These are phyloP conservation scores for Cabera pusaria DNA, from an alignment of 2,888 invertebrate genomes.

Conservation along the genomic window DNA sequence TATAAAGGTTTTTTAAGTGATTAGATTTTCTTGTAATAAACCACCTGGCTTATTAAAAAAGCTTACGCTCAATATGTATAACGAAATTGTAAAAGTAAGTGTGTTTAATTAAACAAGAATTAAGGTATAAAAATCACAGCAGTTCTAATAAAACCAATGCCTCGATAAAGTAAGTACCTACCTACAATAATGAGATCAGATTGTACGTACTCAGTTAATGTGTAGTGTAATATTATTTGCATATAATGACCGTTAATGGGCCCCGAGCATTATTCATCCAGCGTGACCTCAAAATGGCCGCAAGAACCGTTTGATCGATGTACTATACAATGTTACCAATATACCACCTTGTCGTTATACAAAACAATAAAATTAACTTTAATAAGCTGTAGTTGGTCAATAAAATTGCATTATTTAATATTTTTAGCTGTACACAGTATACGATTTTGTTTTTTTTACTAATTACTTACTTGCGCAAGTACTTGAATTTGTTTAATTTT, in stretches of 20 bases:
- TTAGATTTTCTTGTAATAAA: too few relatives aligned
- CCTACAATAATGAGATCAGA: constrained; percentile 1
- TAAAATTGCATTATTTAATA: not conserved
- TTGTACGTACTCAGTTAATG: constrained; percentile 28
- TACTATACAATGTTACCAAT: constrained; percentile 19
- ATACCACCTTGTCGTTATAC: constrained; percentile 16
- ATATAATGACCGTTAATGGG: constrained; percentile 80
- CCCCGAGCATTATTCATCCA: constrained; percentile 67
- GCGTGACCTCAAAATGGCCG: constrained; percentile 70
- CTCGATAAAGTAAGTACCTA: constrained; percentile 2
- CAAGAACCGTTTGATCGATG: constrained; percentile 67
- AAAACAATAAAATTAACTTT: constrained; percentile 8
- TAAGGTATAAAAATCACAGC: too few relatives aligned
- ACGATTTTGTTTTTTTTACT: too few relatives aligned
- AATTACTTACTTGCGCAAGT: too few relatives aligned
- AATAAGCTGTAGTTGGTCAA: not conserved
- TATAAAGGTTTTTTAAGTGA: too few relatives aligned
- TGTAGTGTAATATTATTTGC: constrained; percentile 78
- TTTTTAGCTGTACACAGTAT: too few relatives aligned
- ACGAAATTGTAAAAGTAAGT: too few relatives aligned
- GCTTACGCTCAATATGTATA: too few relatives aligned
- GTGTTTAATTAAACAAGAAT: too few relatives aligned
- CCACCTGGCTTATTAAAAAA: too few relatives aligned
- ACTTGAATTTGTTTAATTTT: too few relatives aligned
- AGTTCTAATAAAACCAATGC: too few relatives aligned